Conservation (phyloP, 2,797 vertebrate genomes). For the Smutsia temminckii region DNA sequence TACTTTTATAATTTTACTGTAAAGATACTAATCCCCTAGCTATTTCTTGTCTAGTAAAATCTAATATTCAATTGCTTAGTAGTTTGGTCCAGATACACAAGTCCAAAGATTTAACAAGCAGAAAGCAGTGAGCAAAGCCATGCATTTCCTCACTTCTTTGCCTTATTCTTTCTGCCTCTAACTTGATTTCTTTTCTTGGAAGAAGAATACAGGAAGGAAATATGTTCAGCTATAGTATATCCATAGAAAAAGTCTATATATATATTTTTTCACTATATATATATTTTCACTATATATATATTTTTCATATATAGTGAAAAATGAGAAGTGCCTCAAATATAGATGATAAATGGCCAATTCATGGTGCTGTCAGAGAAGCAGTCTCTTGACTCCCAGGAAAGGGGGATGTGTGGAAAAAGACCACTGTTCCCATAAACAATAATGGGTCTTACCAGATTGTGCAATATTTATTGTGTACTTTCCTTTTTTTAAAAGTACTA, state of each 20-base stretch:
- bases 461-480: background rate
- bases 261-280: too few species aligned
- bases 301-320: conserved; percentile 19
- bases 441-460: background rate
- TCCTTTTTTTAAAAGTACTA: background rate
- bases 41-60: background rate
- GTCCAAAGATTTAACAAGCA: background rate
- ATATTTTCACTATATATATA: too few species aligned
- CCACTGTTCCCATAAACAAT: background rate
- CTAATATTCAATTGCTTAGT: background rate
- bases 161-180: background rate
- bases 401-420: background rate
- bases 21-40: background rate
- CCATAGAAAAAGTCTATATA: conserved; percentile 54
- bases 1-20: background rate
- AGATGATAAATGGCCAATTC: conserved; percentile 26
- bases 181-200: conserved; percentile 38
- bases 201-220: conserved; percentile 50
- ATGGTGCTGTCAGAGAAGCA: background rate
- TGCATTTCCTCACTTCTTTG: background rate
- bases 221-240: conserved; percentile 36
- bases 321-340: conserved; percentile 45
- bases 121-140: background rate
- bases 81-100: background rate
- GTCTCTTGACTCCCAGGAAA: background rate